Evolutionary conservation across 2,797 vertebrate species (phyloP), one percentile per base, ranked within the genome.

Genomic region (Cheirogaleus major): DNA sequence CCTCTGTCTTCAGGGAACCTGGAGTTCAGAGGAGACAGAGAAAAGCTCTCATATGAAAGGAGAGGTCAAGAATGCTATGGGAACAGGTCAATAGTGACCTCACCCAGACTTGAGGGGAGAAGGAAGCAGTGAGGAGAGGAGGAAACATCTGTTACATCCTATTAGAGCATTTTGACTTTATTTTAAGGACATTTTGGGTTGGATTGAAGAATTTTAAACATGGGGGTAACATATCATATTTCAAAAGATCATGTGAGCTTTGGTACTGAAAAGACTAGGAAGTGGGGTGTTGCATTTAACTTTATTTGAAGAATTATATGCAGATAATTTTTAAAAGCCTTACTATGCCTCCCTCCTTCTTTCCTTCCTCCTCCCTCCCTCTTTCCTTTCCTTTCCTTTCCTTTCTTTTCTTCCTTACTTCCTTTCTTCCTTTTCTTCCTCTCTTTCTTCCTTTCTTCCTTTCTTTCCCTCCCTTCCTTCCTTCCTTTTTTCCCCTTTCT

Each of bases 401-500:
- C 57, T 2, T 57, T 22, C 20, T 3, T 22, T 8, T 8, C 5
- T 14, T 55, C 52, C 18, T 5, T 5, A 13, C 27, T 30, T 61
- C 4, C 15, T 50, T 13, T 50, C 14, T 17, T 52, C 0, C 18
- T 17, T 52, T 52, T 17, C 50, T 59, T 59, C 25, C 57, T 27
- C 12, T 20, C 57, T 12, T 57, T 6, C 22, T 23, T 27, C 10
- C 57, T 10, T 10, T 3, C 57, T 7, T 25, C 23, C 23, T 59
- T 59, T 23, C 55, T 25, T 12, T 9, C 43, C 9, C 5, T 14
- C 13, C 11, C 3, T 30, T 13, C 5, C 12, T 13, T 1, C 30
- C 12, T 6, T 12, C 3, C 4, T 2, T 2, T 13, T 27, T 32
- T 15, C 1, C 5, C 5, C 5, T 7, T 18, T 2, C 18, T 52